Conservation (phyloP, 2,797 vertebrate species). For the Chiroxiphia lanceolata region DNA sequence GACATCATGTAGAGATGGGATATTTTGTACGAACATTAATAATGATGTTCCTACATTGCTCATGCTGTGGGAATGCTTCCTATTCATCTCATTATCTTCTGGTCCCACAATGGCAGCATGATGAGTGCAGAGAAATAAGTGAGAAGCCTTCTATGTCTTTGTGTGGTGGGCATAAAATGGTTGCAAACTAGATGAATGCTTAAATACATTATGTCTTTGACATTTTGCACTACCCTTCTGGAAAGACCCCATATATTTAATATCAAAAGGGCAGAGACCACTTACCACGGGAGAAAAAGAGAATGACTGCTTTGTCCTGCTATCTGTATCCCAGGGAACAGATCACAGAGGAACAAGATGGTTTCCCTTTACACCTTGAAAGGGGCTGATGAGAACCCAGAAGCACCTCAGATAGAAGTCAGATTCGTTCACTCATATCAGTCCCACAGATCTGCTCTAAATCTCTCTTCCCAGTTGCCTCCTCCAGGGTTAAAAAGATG, state of each 20-base stretch:
- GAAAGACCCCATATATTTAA: constrained; percentile 66
- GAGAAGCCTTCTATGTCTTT: constrained; percentile 66
- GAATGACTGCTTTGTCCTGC: constrained; percentile 53
- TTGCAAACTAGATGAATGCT: constrained; percentile 65
- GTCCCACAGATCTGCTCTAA: constrained; percentile 42
- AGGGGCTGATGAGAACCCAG: constrained; percentile 45
- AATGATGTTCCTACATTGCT: constrained; percentile 71
- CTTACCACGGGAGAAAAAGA: constrained; percentile 63
- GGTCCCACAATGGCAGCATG: constrained; percentile 71
- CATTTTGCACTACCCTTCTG: constrained; percentile 40
- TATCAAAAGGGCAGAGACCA: constrained; percentile 67
- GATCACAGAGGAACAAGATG: constrained; percentile 45
- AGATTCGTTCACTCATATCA: constrained; percentile 22
- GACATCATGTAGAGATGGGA: constrained; percentile 71
- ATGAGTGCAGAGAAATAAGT: constrained; percentile 69
- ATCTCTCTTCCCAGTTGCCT: constrained; percentile 32
- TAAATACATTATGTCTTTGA: constrained; percentile 61
- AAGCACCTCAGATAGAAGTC: constrained; percentile 56
- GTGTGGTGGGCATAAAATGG: constrained; percentile 64
- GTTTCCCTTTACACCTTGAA: constrained; percentile 41
- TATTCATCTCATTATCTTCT: constrained; percentile 75
- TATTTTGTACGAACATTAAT: constrained; percentile 73
- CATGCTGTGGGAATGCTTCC: constrained; percentile 73
- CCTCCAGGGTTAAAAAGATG: constrained; percentile 58
- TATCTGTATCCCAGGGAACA: constrained; percentile 45